Percentiles rank a stretch among this genome's conserved stretches.
phyloP scores from a whole-genome alignment of 2,113 vertebrate species.

The Scortum barcoo region DNA sequence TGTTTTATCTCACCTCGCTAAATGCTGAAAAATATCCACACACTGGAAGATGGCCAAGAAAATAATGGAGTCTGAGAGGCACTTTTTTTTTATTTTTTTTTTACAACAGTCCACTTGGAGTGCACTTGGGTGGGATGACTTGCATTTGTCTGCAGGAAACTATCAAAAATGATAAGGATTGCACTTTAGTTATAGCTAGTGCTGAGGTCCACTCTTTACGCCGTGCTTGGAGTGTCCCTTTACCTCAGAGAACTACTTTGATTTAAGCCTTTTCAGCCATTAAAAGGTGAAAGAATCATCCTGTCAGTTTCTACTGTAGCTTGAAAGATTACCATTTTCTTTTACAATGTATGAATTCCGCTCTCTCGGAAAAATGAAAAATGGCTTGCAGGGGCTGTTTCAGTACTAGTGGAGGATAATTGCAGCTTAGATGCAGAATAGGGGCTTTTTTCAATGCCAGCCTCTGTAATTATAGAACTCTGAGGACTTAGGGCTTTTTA shows the following conservation, averaged over 20 bases:
- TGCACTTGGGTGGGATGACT: conserved; percentile 72
- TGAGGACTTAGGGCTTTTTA: background rate
- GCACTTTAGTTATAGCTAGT: conserved; percentile 53
- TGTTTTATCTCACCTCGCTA: conserved; percentile 62
- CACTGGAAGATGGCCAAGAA: conserved; percentile 54
- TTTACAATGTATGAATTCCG: conserved; percentile 14
- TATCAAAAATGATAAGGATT: conserved; percentile 64
- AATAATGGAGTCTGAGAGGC: conserved; percentile 71
- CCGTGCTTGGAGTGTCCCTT: conserved; percentile 3
- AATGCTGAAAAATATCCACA: conserved; percentile 59
- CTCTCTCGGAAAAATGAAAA: conserved; percentile 20
- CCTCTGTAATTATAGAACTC: conserved; percentile 8
- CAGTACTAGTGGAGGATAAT: conserved; percentile 31
- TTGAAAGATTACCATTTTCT: conserved; percentile 24
- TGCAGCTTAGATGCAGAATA: conserved; percentile 13
- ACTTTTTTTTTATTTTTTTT: background rate
- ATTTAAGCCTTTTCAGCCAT: conserved; percentile 25
- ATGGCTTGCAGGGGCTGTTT: background rate
- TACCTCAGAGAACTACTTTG: conserved; percentile 23
- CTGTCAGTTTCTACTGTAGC: background rate
- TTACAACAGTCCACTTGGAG: conserved; percentile 46
- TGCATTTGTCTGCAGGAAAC: conserved; percentile 67
- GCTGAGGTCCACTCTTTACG: conserved; percentile 43
- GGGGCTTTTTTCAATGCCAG: conserved; percentile 4
- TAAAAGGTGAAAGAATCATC: background rate